phyloP scores from a whole-genome alignment of 2,113 vertebrate genomes.

The Labeo rohita region DNA sequence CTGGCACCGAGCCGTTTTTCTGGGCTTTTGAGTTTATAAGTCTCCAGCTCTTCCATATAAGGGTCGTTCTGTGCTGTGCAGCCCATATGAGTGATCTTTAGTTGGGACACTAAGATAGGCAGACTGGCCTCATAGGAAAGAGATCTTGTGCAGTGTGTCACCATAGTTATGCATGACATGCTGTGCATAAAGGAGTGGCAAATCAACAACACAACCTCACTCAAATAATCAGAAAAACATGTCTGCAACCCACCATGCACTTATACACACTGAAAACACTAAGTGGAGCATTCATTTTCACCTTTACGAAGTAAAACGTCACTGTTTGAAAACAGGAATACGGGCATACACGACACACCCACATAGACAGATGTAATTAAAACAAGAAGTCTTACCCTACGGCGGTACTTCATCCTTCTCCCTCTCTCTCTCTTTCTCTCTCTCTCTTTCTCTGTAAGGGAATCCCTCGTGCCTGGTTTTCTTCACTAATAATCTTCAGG shows the following conservation, averaged over 20 bases:
- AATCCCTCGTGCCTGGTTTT: slow-evolving; percentile 28
- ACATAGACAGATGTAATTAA: slow-evolving; percentile 40
- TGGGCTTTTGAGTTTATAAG: slow-evolving; percentile 44
- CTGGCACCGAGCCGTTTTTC: slow-evolving; percentile 37
- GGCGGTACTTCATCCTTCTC: slow-evolving; percentile 64
- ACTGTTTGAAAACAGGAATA: background rate
- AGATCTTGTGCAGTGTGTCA: background rate
- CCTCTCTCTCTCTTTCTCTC: slow-evolving; percentile 5
- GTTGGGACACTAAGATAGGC: slow-evolving; percentile 4
- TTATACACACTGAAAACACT: background rate
- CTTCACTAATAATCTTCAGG: slow-evolving; percentile 25
- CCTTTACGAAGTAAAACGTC: background rate
- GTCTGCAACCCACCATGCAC: background rate
- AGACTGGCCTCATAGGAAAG: background rate
- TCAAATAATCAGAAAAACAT: slow-evolving; percentile 4
- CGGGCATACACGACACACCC: slow-evolving; percentile 18
- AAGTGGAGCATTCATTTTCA: background rate
- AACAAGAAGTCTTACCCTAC: slow-evolving; percentile 59
- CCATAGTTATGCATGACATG: background rate
- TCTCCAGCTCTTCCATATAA: slow-evolving; percentile 56
- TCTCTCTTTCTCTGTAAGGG: background rate
- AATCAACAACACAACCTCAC: background rate
- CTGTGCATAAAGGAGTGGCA: slow-evolving; percentile 9
- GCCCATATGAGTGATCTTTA: background rate
- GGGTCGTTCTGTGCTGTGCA: slow-evolving; percentile 21